Conservation (phyloP, 2,797 vertebrate genomes). For the Megalops cyprinoides region DNA sequence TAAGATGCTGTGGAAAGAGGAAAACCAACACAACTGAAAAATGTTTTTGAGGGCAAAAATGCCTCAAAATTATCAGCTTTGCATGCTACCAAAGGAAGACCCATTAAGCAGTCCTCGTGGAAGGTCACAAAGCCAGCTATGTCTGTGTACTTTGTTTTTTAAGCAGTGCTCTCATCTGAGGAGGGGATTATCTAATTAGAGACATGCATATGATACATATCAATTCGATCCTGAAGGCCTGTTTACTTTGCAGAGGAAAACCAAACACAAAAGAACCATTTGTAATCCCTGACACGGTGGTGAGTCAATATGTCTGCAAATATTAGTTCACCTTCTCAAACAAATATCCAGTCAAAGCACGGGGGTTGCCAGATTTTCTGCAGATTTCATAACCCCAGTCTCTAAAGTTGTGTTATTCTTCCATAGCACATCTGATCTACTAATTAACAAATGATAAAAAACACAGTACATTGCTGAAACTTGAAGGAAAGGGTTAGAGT, state of each 20-base stretch:
- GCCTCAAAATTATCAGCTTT: background rate
- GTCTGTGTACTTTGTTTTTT: background rate
- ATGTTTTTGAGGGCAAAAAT: background rate
- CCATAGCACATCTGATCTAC: no score
- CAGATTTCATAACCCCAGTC: no score
- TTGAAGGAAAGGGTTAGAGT: no score
- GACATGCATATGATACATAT: background rate
- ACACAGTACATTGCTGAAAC: no score
- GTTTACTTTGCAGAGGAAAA: background rate
- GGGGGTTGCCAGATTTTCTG: no score
- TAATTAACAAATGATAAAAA: no score
- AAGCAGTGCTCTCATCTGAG: background rate
- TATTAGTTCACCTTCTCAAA: no score
- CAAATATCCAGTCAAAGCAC: no score
- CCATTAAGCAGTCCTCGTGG: background rate
- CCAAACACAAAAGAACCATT: background rate
- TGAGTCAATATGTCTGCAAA: no score
- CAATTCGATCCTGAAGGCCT: background rate
- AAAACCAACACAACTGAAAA: background rate
- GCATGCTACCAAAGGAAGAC: background rate
- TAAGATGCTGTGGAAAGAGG: background rate
- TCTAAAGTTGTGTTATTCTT: no score
- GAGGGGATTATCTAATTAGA: background rate
- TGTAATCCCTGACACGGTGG: background rate
- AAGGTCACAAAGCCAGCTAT: background rate